phyloP scores from a whole-genome alignment of 2,888 invertebrate species.

The Lycocerus yunnanus region DNA sequence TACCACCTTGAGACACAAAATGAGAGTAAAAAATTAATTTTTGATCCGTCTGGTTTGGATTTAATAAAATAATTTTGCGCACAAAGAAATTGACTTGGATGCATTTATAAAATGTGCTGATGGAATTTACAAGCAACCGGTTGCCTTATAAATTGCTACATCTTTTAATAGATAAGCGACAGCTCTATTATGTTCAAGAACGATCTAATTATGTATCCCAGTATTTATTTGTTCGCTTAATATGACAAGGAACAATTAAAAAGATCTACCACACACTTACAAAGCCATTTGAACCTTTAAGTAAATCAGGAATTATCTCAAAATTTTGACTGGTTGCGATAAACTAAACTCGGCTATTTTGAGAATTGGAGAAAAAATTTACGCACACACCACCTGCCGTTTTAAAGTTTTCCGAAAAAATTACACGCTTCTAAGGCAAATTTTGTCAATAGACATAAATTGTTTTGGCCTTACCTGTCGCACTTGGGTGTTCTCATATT shows the following conservation, averaged over 20 bases:
- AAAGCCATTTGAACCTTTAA: neutral
- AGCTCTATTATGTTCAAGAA: neutral
- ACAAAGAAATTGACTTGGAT: neutral
- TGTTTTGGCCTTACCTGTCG: slow-evolving; percentile 21
- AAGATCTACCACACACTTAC: neutral
- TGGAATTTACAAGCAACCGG: neutral
- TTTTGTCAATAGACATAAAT: slow-evolving; percentile 28
- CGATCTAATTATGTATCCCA: neutral
- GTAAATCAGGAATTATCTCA: neutral
- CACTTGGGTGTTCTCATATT: slow-evolving; percentile 12
- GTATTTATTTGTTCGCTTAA: neutral
- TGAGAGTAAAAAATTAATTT: neutral
- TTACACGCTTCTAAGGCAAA: slow-evolving; percentile 24
- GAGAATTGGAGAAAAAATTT: neutral
- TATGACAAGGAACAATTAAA: neutral
- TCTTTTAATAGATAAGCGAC: neutral
- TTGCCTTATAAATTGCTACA: neutral
- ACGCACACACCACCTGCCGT: slow-evolving; percentile 26
- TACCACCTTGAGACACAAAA: neutral
- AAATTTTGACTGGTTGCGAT: neutral
- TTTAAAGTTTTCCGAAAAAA: slow-evolving; percentile 20
- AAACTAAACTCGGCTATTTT: neutral
- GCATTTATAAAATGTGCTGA: neutral
- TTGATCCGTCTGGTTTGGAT: neutral
- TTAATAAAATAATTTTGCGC: neutral